phyloP scores from a whole-genome alignment of 1,140 invertebrate species.

The Daktulosphaira vitifoliae region DNA sequence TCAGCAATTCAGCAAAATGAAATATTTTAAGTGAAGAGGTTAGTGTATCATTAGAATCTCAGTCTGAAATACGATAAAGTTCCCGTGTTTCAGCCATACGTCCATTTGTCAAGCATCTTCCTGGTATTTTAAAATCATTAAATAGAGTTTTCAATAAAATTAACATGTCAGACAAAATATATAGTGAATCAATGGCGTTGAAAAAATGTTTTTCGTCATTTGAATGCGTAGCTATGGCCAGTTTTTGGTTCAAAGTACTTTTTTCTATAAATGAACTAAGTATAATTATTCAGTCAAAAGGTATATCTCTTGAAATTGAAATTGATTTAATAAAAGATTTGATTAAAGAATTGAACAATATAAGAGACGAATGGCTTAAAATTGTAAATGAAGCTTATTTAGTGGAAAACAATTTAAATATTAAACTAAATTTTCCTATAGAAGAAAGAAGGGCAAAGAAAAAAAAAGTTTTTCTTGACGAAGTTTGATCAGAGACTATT shows the following conservation, averaged over 20 bases:
- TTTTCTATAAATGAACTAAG: conserved; percentile 5
- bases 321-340: conserved; percentile 15
- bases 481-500: not conserved
- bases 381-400: conserved; percentile 8
- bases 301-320: conserved; percentile 16
- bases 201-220: conserved; percentile 19
- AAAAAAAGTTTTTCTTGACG: too few species aligned
- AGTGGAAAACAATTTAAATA: conserved; percentile 5
- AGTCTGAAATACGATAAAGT: conserved; percentile 2
- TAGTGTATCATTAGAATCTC: not conserved
- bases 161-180: not conserved
- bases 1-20: not conserved
- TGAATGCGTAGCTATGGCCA: too few species aligned
- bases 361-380: not conserved
- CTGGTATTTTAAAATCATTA: conserved; percentile 12
- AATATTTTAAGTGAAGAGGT: conserved; percentile 10
- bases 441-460: not conserved
- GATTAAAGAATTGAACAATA: conserved; percentile 4
- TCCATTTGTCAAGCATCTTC: not conserved
- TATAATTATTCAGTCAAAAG: conserved; percentile 4
- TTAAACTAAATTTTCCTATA: not conserved
- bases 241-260: conserved; percentile 14
- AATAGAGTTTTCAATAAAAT: not conserved
- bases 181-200: not conserved
- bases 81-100: not conserved